Evolutionary conservation across 2,797 vertebrate species (phyloP), one percentile per base, ranked within the genome.

Genomic region (Tokudaia tokunoshimensis): DNA sequence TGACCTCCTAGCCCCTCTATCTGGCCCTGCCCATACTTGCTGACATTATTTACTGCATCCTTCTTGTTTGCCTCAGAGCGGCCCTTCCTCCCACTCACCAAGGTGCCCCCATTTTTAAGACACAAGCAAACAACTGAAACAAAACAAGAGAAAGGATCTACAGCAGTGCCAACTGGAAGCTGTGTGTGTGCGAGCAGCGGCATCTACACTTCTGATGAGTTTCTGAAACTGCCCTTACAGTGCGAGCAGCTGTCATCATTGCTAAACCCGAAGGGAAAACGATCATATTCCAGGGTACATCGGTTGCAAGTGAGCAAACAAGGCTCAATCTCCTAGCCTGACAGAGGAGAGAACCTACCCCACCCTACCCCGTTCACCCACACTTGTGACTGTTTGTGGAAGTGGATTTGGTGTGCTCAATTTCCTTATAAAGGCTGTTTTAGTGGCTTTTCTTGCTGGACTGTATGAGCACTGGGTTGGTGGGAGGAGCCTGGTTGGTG

Each of bases 1-100:
- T 3, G 4, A 6, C 2, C 1, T 19, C 52, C 12, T 29, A 31
- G 1, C 4, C 8, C 3, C 15, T 20, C 70, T 47, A 2, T 72
- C 12, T 52, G 12, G n/a, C 55, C 61, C 47, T 22, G 50, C n/a
- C 6, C 22, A 3, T 12, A 29, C 24, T 44, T 75, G 41, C 3
- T 14, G 59, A 55, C 65, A 59, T 52, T 47, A 61, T 26, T 31
- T 41, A 22, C 10, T 14, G 4, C 1, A 1, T 19, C 26, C 34
- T 88, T 84, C 52, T 47, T 26, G 19, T 8, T 1, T n/a, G 3
- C 24, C 17, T 91, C 70, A 63, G 4, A 22, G 15, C 24, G 34
- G 22, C 47, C 29, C 89, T 61, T 37, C 61, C 26, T 67, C 83
- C 65, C 29, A 0, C 76, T 26, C 67, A 1, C 78, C 65, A 34